Evolutionary conservation across 2,888 invertebrate genomes (phyloP), one percentile per base, ranked within the genome.

Genomic region (Troglohyphantes excavatus): DNA sequence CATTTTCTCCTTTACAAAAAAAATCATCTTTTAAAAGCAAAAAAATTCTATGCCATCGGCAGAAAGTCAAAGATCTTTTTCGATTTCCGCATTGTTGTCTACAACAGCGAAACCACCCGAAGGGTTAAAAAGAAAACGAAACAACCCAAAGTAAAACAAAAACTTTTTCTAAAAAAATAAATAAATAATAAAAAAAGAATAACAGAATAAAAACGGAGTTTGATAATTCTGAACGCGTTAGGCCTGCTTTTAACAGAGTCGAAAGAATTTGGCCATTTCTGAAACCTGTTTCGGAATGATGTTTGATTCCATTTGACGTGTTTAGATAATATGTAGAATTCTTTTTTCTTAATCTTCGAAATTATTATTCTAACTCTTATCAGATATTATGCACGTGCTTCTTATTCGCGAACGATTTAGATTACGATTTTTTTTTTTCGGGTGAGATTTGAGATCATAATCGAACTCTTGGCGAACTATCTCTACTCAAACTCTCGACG

Each of bases 71-170:
- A 75, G 29, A 59, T 70, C 70, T 70, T 63, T 33, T 61, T 21
- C 75, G 73, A 84, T 84, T 84, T 84, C 83, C 83, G 84, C 75
- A 84, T 84, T 84, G 83, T 75, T 84, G 84, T 84, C 84, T 75
- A 75, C 83, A 67, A 75, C 29, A 84, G 75, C 84, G 84, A 84
- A 84, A 75, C 84, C 75, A 39, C 72, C 73, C 65, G 29, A 27
- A 65, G 84, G 46, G 65, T 23, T 26, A 67, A 79, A 61, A 67
- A 33, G 39, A 79, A 65, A 33, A 21, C 21, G 21, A 68, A 59
- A 46, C n/a, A 53, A 72, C 33, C 29, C 21, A 61, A 61, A 19
- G n/a, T 23, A 5, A 43, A 83, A 63, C 53, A 73, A 75, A 79
- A 84, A 84, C 75, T 75, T 67, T 75, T 46, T 75, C 46, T 29